Evolutionary conservation across 2,888 invertebrate species (phyloP), one percentile per base, ranked within the genome.

Genomic region (Frankliniella intonsa): DNA sequence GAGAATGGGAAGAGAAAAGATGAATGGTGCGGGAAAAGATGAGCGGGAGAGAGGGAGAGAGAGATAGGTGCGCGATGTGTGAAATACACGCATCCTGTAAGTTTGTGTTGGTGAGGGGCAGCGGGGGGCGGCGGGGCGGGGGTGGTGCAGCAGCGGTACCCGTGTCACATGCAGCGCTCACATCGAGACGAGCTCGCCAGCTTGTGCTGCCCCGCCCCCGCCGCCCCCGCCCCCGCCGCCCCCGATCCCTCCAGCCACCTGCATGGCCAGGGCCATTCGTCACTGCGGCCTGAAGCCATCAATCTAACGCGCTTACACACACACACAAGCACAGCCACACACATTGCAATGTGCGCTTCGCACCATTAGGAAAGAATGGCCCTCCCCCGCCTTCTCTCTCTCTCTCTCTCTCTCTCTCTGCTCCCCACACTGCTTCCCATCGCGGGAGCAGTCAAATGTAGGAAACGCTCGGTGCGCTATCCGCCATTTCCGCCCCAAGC

Each of bases 401-500:
- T 69, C 69, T 69, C 69, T 69, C 69, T 65, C 65, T 65, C 65
- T 65, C n/a, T n/a, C 65, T n/a, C 65, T 65, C 65, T 65, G 8
- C 65, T 22, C 22, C 5, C 22, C 22, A 22, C 69, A 11, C 69
- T 0, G 22, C 69, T 14, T 7, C 17, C 62, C 62, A 17, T 14
- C 62, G 0, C 62, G 8, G 17, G 62, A 7, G 62, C 62, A 62
- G 62, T n/a, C 38, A 38, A 38, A 38, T 38, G 38, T 38, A 38
- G 38, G 38, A 38, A 38, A 5, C 38, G 38, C 38, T 38, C 38
- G 38, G 38, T 38, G 38, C 38, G 38, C 38, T 2, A 38, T 38
- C 5, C 38, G 38, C 38, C 3, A 38, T 38, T 38, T 38, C 38
- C 38, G 5, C 38, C 38, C 38, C 38, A 38, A 38, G 38, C 38